phyloP scores from a whole-genome alignment of 2,888 invertebrate genomes.

The Dasypogon diadema region DNA sequence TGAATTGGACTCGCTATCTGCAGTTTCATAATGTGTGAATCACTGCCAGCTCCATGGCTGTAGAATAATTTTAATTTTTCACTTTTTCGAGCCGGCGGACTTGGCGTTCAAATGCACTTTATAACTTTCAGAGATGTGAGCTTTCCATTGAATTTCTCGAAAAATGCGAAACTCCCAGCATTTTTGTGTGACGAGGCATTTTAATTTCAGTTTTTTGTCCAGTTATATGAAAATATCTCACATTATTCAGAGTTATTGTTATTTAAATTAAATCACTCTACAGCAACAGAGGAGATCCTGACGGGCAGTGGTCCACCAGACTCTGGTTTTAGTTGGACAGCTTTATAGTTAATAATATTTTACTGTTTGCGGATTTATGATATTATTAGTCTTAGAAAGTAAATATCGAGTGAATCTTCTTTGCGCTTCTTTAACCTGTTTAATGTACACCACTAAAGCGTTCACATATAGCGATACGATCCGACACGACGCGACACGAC shows the following conservation, averaged over 20 bases:
- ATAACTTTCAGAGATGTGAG: background rate
- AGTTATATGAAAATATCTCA: background rate
- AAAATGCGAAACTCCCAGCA: slow-evolving; percentile 17
- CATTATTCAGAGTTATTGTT: slow-evolving; percentile 11
- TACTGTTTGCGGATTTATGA: too few relatives aligned
- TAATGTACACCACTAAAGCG: too few relatives aligned
- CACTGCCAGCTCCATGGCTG: background rate
- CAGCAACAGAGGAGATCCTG: too few relatives aligned
- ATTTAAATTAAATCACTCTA: slow-evolving; percentile 29
- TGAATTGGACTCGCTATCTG: background rate
- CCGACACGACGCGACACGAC: too few relatives aligned
- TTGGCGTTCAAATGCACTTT: background rate
- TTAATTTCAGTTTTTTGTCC: slow-evolving; percentile 4
- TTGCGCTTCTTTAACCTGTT: too few relatives aligned
- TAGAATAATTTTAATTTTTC: slow-evolving; percentile 17
- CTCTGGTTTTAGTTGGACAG: too few relatives aligned
- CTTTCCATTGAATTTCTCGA: background rate
- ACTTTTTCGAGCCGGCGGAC: background rate
- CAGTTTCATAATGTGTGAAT: background rate
- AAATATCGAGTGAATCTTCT: too few relatives aligned
- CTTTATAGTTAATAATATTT: too few relatives aligned
- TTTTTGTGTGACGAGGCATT: background rate
- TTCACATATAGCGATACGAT: too few relatives aligned
- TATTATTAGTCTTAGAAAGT: too few relatives aligned
- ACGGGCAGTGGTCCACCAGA: too few relatives aligned